Base-by-base conservation (phyloP, 2,888 invertebrate genomes). In the Eupithecia insigniata region DNA sequence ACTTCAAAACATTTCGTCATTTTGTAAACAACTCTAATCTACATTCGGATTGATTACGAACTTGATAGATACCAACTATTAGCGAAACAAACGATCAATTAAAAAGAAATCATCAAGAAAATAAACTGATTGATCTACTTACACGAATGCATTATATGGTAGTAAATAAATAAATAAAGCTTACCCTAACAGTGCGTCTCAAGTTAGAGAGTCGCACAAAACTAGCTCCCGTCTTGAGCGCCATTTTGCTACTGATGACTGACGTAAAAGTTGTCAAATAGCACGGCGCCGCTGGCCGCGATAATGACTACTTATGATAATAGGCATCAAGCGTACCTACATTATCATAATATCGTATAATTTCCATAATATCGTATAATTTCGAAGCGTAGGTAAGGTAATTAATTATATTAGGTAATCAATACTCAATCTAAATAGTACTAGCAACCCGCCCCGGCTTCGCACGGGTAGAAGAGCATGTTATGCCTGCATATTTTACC, bases 141-240 rank as follows among this genome's bases (percentile, higher is more conserved):
- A 18, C 10, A 51, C 22, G 46, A 18, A 51, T n/a, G n/a, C 46
- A 51, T 22, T 22, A n/a, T n/a, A n/a, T 67, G 6, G 1, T 60
- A 36, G 28, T 60, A 70, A n/a, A 14, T 66, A 28, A 12, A 28
- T 39, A 16, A 12, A 30, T 43, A n/a, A 39, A 76, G 89, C 90
- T 83, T 83, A 93, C 93, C 83, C 91, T 83, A 69, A 83, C 76
- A 32, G 84, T 79, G 74, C 85, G 86, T 30, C 86, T 83, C 46
- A 90, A 77, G 67, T 82, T 72, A 74, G 84, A 84, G 4, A 88
- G 81, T 30, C 88, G 84, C 75, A 90, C 79, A 70, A 91, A 89
- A 87, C 88, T 83, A 76, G 87, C 88, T 78, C 90, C 86, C 32
- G 84, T 83, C 78, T 87, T 89, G 79, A 92, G 87, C 87, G 91